phyloP scores from a whole-genome alignment of 1,140 invertebrate species.

The Trichomalopsis sarcophagae region DNA sequence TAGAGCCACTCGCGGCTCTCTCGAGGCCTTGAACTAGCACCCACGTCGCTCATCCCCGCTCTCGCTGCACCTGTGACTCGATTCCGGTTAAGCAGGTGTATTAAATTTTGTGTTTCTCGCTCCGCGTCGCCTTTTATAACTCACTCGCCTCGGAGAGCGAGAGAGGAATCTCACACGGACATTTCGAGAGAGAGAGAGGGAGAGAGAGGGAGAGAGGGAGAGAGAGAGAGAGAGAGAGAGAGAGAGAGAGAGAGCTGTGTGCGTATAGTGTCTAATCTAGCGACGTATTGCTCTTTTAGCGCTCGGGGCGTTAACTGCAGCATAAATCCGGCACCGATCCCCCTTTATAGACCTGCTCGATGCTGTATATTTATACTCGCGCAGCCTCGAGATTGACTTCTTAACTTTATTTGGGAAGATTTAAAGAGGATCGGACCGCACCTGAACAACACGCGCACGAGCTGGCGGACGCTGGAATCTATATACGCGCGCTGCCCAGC shows the following conservation, averaged over 20 bases:
- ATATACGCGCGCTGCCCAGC: background rate
- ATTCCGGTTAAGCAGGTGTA: slow-evolving; percentile 53
- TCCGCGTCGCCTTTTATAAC: slow-evolving; percentile 34
- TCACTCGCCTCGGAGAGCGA: slow-evolving; percentile 25
- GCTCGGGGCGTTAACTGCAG: slow-evolving; percentile 39
- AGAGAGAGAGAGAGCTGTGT: slow-evolving; percentile 9
- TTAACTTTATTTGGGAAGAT: slow-evolving; percentile 48
- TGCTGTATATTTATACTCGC: background rate
- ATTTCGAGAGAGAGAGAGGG: background rate
- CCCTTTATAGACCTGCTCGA: slow-evolving; percentile 35
- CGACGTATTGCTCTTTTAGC: slow-evolving; percentile 12
- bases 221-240: background rate
- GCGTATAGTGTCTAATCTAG: slow-evolving; percentile 22
- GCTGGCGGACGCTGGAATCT: background rate
- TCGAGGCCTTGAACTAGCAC: slow-evolving; percentile 45
- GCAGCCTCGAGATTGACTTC: slow-evolving; percentile 35
- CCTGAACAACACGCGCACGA: background rate
- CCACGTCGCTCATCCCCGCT: slow-evolving; percentile 4
- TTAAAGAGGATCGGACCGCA: slow-evolving; percentile 27
- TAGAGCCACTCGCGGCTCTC: background rate
- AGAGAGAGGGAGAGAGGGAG: too few relatives aligned
- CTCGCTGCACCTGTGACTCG: slow-evolving; percentile 48
- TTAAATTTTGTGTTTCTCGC: slow-evolving; percentile 44
- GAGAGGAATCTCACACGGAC: background rate
- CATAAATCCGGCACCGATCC: slow-evolving; percentile 24